Conservation (phyloP, 92 coral and sea anemone species). For the Phymanthus crucifer region DNA sequence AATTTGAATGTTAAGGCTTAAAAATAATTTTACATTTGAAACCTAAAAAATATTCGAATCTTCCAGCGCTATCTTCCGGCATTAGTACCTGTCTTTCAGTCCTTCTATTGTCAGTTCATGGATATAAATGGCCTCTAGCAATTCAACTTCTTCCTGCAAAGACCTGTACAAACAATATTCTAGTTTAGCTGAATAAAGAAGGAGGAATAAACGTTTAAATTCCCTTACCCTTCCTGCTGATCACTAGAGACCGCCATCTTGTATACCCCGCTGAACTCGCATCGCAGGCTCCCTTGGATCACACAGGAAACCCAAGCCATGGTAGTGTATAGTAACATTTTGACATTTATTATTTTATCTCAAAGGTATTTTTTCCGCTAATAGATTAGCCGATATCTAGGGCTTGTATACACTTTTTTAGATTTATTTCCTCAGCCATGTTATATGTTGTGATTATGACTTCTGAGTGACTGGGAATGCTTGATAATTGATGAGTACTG, state of each 20-base stretch:
- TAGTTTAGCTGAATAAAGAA: neutral
- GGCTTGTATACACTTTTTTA: too few relatives aligned
- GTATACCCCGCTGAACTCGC: constrained; percentile 12
- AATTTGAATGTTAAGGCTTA: neutral
- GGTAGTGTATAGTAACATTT: too few relatives aligned
- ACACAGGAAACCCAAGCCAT: too few relatives aligned
- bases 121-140: constrained; percentile 90
- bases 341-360: too few relatives aligned
- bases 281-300: constrained; percentile 44
- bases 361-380: too few relatives aligned
- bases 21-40: neutral
- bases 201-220: neutral
- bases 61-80: neutral
- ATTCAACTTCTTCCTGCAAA: constrained; percentile 80
- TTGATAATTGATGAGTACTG: too few relatives aligned
- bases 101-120: constrained; percentile 82
- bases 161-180: constrained; percentile 31
- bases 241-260: constrained; percentile 75
- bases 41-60: neutral
- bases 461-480: too few relatives aligned
- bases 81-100: constrained; percentile 62
- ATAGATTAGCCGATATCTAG: too few relatives aligned
- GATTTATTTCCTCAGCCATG: too few relatives aligned
- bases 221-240: constrained; percentile 54
- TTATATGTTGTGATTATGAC: too few relatives aligned